phyloP scores from a whole-genome alignment of 2,113 vertebrate species.

The Channa maculata region DNA sequence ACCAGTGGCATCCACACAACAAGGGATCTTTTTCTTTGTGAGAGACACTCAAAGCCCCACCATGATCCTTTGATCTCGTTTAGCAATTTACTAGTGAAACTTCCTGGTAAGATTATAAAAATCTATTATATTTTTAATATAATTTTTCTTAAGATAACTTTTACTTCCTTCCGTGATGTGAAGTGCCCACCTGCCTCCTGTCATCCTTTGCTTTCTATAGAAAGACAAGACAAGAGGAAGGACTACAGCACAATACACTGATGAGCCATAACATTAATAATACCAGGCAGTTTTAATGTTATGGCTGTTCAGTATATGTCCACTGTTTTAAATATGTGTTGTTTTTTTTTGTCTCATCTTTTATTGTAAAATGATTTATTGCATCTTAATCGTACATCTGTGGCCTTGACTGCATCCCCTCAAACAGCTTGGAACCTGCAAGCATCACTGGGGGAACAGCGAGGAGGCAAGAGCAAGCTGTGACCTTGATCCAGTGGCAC shows the following conservation, averaged over 20 bases:
- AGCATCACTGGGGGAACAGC: neutral
- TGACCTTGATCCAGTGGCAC: constrained; percentile 41
- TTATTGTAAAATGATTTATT: neutral
- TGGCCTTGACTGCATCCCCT: constrained; percentile 1
- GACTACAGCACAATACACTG: too few relatives aligned
- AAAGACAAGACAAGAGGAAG: neutral
- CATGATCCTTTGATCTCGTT: neutral
- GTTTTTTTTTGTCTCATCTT: neutral
- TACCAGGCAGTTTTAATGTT: too few relatives aligned
- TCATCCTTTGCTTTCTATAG: neutral
- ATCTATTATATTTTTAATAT: too few relatives aligned
- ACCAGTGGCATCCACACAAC: neutral
- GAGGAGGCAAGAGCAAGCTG: constrained; percentile 1
- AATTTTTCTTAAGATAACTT: too few relatives aligned
- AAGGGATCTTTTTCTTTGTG: neutral
- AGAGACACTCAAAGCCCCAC: too few relatives aligned
- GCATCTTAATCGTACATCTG: neutral
- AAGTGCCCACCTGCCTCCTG: neutral
- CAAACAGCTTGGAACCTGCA: neutral
- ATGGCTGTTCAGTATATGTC: too few relatives aligned
- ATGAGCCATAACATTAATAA: too few relatives aligned
- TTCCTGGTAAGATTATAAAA: neutral
- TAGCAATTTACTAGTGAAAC: neutral
- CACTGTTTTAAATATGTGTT: neutral
- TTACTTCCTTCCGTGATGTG: neutral